Evolutionary conservation across 2,113 vertebrate species (phyloP), one percentile per base, ranked within the genome.

Genomic region (Chitala chitala): DNA sequence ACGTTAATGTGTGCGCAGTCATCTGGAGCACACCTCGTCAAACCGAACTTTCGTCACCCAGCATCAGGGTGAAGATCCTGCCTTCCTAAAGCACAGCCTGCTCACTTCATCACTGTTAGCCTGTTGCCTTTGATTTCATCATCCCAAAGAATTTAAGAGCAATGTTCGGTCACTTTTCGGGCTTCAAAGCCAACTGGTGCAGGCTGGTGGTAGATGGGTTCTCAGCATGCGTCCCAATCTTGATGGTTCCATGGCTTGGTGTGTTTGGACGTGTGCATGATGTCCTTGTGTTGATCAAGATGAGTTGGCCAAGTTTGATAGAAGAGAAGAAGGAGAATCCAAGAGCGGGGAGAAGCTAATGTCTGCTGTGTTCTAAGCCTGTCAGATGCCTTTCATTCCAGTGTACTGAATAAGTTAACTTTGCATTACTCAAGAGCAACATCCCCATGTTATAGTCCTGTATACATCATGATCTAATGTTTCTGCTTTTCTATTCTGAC

Each of bases 61-160:
- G 33, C 59, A 17, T 63, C 31, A 63, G 59, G 59, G 59, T 63
- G 33, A 29, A n/a, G 31, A 20, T 63, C 33, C n/a, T 38, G 31
- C 8, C 59, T 63, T 20, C 31, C 12, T 6, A 12, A 12, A 46
- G 44, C 44, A 46, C 44, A 12, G 26, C 15, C 6, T 61, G 3
- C 46, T 20, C 26, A 10, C 46, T 51, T 51, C n/a, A 2, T 24
- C 9, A 69, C 68, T 29, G 53, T 51, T 50, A 69, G 17, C 48
- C 20, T 53, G 68, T 69, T 69, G 46, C 68, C 2, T 69, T 48
- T 20, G 68, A 33, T 69, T 69, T 69, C 68, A 69, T 69, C 68
- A 69, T 69, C 12, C 29, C 68, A 20, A 20, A 51, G 48, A 51
- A 33, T 46, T 69, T 17, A 31, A 53, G 44, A n/a, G 44, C 48